Evolutionary conservation across 2,113 vertebrate genomes (phyloP).

Genomic region (Thermophis baileyi): DNA sequence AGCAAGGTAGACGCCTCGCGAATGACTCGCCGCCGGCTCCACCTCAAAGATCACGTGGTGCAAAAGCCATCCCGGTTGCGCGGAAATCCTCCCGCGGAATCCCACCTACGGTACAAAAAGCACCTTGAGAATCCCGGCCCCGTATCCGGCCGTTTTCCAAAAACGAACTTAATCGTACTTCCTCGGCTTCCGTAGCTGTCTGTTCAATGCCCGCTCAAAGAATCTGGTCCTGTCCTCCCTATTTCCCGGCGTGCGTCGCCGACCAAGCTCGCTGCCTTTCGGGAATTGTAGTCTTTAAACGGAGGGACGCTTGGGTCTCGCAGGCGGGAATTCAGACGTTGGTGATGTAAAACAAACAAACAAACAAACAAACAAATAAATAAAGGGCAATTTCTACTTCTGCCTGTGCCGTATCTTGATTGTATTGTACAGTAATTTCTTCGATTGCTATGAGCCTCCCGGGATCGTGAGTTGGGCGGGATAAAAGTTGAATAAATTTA

Average conservation of each 20-base stretch:
- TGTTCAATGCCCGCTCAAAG: neutral
- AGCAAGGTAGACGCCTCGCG: neutral
- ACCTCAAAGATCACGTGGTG: neutral
- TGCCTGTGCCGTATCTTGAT: neutral
- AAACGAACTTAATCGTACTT: neutral
- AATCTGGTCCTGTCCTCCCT: neutral
- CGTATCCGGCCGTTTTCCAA: neutral
- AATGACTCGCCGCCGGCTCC: neutral
- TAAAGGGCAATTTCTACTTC: neutral
- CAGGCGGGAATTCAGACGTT: neutral
- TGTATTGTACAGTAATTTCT: neutral
- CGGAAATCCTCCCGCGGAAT: neutral
- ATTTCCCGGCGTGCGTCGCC: slow-evolving; percentile 1
- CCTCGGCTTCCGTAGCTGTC: neutral
- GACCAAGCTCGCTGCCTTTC: neutral
- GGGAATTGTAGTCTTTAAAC: slow-evolving; percentile 12
- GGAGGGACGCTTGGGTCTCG: neutral
- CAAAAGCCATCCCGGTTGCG: neutral
- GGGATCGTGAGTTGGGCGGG: neutral
- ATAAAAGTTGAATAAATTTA: neutral
- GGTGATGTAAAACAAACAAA: neutral
- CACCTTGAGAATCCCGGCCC: neutral
- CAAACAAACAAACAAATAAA: neutral
- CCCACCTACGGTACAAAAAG: neutral
- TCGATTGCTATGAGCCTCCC: neutral